Evolutionary conservation across 2,797 vertebrate genomes (phyloP).

Genomic region (Trichosurus vulpecula): DNA sequence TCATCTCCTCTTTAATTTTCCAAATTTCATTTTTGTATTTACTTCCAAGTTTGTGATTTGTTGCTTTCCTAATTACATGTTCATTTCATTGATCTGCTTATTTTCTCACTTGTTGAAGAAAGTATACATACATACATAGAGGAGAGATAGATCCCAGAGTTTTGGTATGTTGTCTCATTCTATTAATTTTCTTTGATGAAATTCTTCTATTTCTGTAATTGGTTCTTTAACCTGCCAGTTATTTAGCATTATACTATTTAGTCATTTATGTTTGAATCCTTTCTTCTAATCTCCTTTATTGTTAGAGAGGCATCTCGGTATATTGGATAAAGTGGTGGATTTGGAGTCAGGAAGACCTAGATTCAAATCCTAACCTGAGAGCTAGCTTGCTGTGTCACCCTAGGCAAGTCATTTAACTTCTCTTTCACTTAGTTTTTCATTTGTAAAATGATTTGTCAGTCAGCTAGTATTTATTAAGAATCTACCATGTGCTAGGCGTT

Average conservation of each 20-base stretch:
- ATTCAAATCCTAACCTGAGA: not conserved
- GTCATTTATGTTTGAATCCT: not conserved
- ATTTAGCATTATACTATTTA: not conserved
- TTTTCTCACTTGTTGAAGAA: not conserved
- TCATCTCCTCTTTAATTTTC: too few relatives aligned
- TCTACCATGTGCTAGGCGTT: not conserved
- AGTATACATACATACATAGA: not conserved
- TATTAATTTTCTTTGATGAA: not conserved
- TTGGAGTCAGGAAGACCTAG: not conserved
- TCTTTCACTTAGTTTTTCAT: not conserved
- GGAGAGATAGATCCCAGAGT: not conserved
- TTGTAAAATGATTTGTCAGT: not conserved
- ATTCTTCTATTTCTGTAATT: not conserved
- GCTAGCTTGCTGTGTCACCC: not conserved
- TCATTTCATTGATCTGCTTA: not conserved
- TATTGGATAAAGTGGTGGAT: not conserved
- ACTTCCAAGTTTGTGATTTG: too few relatives aligned
- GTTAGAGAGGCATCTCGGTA: not conserved
- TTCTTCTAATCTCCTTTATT: not conserved
- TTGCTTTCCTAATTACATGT: too few relatives aligned
- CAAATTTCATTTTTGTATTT: too few relatives aligned
- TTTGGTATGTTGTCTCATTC: not conserved
- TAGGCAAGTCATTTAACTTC: not conserved
- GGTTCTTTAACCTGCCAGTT: not conserved
- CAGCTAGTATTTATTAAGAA: not conserved